Percentiles rank a stretch among this genome's conserved stretches.
Evolutionary conservation across 2,113 vertebrate genomes (phyloP).

Genomic region (Phalacrocorax carbo): DNA sequence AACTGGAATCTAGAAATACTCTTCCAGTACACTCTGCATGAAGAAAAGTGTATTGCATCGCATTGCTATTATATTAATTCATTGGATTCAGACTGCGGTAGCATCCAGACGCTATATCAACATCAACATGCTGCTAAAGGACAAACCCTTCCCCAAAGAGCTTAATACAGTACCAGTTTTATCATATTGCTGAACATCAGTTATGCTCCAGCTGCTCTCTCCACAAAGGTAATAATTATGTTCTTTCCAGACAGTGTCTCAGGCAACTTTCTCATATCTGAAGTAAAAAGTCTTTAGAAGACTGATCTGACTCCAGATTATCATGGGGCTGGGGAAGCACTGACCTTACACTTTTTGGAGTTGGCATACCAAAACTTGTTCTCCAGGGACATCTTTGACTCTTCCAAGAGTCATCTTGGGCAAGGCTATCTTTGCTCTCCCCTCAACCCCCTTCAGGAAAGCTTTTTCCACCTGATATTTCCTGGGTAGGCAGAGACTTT

Average conservation of each 20-base stretch:
- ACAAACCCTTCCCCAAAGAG: constrained; percentile 35
- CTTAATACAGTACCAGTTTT: background rate
- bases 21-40: background rate
- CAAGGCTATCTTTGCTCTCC: background rate
- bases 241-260: background rate
- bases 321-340: background rate
- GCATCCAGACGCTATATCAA: constrained; percentile 45
- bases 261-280: background rate
- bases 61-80: constrained; percentile 13
- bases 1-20: background rate
- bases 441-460: background rate
- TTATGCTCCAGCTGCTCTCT: constrained; percentile 18
- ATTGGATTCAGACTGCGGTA: background rate
- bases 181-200: constrained; percentile 4
- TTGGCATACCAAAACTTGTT: background rate
- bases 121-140: constrained; percentile 31
- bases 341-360: background rate
- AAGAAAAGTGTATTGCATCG: background rate
- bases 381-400: background rate
- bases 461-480: background rate
- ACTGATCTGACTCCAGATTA: background rate
- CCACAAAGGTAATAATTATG: background rate
- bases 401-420: too few species aligned
- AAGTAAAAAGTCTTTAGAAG: background rate
- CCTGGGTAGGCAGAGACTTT: background rate